Conservation (phyloP, 2,113 vertebrate genomes). For the Crotophaga sulcirostris region DNA sequence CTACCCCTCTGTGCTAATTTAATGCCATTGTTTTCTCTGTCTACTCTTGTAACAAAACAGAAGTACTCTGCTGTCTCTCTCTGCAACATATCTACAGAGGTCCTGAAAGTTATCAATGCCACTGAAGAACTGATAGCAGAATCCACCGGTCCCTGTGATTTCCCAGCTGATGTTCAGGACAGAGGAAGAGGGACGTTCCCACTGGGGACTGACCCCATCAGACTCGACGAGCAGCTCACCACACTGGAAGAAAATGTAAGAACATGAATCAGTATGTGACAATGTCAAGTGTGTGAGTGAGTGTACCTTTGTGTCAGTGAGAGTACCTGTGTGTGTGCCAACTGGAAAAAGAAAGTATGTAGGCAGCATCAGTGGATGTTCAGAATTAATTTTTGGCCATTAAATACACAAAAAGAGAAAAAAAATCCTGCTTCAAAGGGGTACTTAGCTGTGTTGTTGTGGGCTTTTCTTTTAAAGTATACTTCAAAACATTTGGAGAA, state of each 20-base stretch:
- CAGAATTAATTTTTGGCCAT: not conserved
- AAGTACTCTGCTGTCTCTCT: conserved; percentile 96
- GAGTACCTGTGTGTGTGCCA: not conserved
- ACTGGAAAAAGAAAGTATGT: rapidly evolving
- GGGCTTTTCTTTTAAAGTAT: not conserved
- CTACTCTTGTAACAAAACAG: conserved; percentile 78
- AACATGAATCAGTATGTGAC: not conserved
- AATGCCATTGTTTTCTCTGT: conserved; percentile 72
- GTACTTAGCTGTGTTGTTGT: not conserved
- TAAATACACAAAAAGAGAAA: not conserved
- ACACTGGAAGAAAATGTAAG: conserved; percentile 97
- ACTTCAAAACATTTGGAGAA: not conserved
- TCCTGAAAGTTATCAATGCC: conserved; percentile 94
- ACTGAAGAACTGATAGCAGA: conserved; percentile 94
- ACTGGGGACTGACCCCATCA: conserved; percentile 76
- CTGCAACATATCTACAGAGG: conserved; percentile 98
- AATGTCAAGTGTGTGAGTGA: not conserved
- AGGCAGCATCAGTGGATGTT: not conserved
- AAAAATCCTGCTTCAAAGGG: not conserved
- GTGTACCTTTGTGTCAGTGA: too few relatives aligned
- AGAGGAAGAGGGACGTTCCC: conserved; percentile 77
- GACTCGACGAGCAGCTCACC: conserved; percentile 89
- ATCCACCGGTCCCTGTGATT: conserved; percentile 77
- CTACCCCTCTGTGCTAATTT: conserved; percentile 57
- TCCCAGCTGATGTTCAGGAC: conserved; percentile 66